Base-by-base conservation (phyloP, 2,113 vertebrate species). In the Phocoena phocoena region DNA sequence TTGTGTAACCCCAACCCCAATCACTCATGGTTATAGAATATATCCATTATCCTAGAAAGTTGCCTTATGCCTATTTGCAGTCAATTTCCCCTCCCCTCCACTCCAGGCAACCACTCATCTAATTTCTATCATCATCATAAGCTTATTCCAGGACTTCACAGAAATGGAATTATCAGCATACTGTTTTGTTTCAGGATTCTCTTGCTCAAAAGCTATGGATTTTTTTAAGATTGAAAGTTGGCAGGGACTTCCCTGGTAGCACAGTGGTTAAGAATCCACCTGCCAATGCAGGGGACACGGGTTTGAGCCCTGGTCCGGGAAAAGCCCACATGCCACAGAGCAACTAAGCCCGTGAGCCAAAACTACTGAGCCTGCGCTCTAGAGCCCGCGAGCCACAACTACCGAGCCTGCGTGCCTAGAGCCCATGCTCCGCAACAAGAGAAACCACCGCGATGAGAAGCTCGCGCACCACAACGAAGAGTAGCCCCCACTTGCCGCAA, bases 191-290 rank as follows among this genome's bases (percentile, higher is more conserved):
- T 44, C 21, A 77, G 47, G 70, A 62, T 90, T 84, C 47, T 84
- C 76, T 50, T 25, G 12, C 38, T 76, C 60, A 95, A 83, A 90
- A 90, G 23, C 47, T 77, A 60, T 68, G 50, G 47, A 38, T 77
- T 60, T 55, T 55, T 90, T 76, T 58, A 77, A 33, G 23, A 68
- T 31, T 36, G 60, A 90, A 90, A 68, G 31, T 83, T 65, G 31
- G 47, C 31, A 90, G 50, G 4, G 50, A 53, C 50, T 53, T 53
- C 50, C 14, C 50, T 15, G 4, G 14, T 53, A 53, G 50, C 50
- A 0, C 50, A 53, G 13, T 53, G 50, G 50, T 53, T 53, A 53
- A 53, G 50, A 53, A 15, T 53, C 14, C 50, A 15, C 50, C 50
- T 53, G 50, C 50, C 50, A 53, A 15, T 15, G 50, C 50, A 15